Conservation (phyloP, 2,797 vertebrate genomes). For the Channallabes apus region DNA sequence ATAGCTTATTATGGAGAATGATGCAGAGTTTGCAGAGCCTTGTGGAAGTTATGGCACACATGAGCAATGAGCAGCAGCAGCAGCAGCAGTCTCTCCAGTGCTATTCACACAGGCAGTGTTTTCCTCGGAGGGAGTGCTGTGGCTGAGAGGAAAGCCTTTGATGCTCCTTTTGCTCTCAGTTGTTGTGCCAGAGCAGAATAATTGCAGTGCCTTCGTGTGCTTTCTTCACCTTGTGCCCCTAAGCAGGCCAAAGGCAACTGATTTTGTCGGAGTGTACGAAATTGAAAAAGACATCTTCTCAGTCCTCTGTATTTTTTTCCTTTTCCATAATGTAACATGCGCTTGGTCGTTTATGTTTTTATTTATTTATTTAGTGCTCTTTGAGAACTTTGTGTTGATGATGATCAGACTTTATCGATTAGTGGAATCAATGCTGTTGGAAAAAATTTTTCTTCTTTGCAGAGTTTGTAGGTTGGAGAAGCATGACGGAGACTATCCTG, state of each 20-base stretch:
- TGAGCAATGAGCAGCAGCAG: neutral
- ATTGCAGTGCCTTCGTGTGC: slow-evolving; percentile 76
- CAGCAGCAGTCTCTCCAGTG: slow-evolving; percentile 56
- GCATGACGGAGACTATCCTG: no score
- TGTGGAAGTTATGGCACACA: slow-evolving; percentile 15
- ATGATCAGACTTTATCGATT: slow-evolving; percentile 45
- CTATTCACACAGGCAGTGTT: slow-evolving; percentile 71
- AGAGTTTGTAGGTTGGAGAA: neutral
- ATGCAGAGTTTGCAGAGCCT: slow-evolving; percentile 11
- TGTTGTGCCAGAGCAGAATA: slow-evolving; percentile 80
- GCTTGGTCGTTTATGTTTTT: slow-evolving; percentile 58
- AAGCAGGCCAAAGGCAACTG: slow-evolving; percentile 81
- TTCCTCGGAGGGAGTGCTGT: slow-evolving; percentile 71
- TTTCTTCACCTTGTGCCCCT: slow-evolving; percentile 78
- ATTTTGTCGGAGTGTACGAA: slow-evolving; percentile 75
- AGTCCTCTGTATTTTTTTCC: slow-evolving; percentile 64
- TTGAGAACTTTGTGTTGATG: slow-evolving; percentile 58
- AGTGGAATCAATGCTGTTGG: neutral
- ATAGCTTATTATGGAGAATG: neutral
- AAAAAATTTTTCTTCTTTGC: neutral
- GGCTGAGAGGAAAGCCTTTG: slow-evolving; percentile 76
- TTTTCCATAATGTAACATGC: slow-evolving; percentile 57
- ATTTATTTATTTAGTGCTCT: slow-evolving; percentile 54
- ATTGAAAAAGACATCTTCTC: slow-evolving; percentile 75
- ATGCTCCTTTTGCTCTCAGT: slow-evolving; percentile 80